Conservation (phyloP, 2,113 vertebrate species). For the Gasterosteus nipponicus region DNA sequence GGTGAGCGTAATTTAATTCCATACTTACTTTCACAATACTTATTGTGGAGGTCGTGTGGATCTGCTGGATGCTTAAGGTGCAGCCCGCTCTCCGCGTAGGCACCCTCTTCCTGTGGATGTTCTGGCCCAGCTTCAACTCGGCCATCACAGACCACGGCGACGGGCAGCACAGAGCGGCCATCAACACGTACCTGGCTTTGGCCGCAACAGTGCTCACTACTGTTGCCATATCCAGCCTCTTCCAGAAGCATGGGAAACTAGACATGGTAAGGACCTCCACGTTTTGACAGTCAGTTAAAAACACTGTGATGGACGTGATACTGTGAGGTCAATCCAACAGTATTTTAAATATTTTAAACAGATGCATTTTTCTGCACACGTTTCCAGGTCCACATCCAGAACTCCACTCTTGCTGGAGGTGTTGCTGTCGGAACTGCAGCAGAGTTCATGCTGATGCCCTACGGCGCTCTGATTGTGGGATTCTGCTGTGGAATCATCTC, state of each 20-base stretch:
- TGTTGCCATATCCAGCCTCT: slow-evolving; percentile 89
- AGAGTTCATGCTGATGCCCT: slow-evolving; percentile 94
- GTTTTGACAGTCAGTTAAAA: not conserved
- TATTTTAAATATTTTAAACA: not conserved
- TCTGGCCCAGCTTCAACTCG: slow-evolving; percentile 99
- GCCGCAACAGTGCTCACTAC: slow-evolving; percentile 90
- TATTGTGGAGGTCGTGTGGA: not conserved
- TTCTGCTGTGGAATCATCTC: slow-evolving; percentile 90
- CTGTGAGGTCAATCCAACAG: not conserved
- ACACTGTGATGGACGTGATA: not conserved
- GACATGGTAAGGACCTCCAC: slow-evolving; percentile 86
- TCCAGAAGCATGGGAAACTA: slow-evolving; percentile 91
- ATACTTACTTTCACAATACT: not conserved
- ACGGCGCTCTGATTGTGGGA: slow-evolving; percentile 91
- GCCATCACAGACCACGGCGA: slow-evolving; percentile 89
- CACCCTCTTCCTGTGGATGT: slow-evolving; percentile 96
- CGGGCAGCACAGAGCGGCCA: slow-evolving; percentile 91
- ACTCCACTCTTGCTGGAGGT: slow-evolving; percentile 91
- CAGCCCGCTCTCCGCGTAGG: slow-evolving; percentile 74
- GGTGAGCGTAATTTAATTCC: slow-evolving; percentile 78
- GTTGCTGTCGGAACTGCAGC: slow-evolving; percentile 94
- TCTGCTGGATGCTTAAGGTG: not conserved
- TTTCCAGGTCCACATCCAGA: slow-evolving; percentile 95
- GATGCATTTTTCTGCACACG: not conserved
- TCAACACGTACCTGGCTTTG: slow-evolving; percentile 95